Conservation (phyloP, 2,888 invertebrate species). For the Leptopilina myrica region DNA sequence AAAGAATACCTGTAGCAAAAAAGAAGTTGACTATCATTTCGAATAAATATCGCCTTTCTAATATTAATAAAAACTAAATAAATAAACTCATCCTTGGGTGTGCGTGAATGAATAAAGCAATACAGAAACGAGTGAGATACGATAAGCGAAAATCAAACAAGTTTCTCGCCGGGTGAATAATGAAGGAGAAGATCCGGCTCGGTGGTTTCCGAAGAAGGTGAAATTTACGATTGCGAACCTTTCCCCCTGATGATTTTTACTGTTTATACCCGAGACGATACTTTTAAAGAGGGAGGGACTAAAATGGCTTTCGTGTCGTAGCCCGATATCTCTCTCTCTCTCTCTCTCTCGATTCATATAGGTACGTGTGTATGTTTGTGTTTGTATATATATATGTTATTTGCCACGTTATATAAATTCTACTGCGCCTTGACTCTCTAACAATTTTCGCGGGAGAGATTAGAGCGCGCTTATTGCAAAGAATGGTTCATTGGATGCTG, state of each 20-base stretch:
- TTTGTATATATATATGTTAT: neutral
- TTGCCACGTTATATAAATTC: slow-evolving; percentile 52
- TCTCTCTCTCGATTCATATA: too few species aligned
- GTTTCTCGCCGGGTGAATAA: slow-evolving; percentile 36
- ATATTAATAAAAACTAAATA: slow-evolving; percentile 8
- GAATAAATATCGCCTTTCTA: neutral
- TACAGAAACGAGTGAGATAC: slow-evolving; percentile 25
- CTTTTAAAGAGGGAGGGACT: slow-evolving; percentile 52
- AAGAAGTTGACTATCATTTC: neutral
- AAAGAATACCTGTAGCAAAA: too few species aligned
- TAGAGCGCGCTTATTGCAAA: slow-evolving; percentile 65
- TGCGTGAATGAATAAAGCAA: slow-evolving; percentile 34
- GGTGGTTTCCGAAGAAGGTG: slow-evolving; percentile 39
- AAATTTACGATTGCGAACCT: slow-evolving; percentile 39
- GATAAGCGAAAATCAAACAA: slow-evolving; percentile 41
- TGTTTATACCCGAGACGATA: slow-evolving; percentile 50
- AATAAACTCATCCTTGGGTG: slow-evolving; percentile 1
- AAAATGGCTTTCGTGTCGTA: slow-evolving; percentile 57
- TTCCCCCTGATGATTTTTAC: slow-evolving; percentile 40
- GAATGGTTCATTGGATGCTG: slow-evolving; percentile 57
- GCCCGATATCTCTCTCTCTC: slow-evolving; percentile 50
- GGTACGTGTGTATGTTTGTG: slow-evolving; percentile 22
- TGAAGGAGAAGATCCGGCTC: slow-evolving; percentile 40
- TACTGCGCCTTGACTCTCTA: slow-evolving; percentile 54
- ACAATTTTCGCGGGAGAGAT: slow-evolving; percentile 67